Percentiles rank a stretch among this genome's conserved stretches.
Evolutionary conservation across 2,797 vertebrate genomes (phyloP).

Genomic region (Gallinago nigripennis): DNA sequence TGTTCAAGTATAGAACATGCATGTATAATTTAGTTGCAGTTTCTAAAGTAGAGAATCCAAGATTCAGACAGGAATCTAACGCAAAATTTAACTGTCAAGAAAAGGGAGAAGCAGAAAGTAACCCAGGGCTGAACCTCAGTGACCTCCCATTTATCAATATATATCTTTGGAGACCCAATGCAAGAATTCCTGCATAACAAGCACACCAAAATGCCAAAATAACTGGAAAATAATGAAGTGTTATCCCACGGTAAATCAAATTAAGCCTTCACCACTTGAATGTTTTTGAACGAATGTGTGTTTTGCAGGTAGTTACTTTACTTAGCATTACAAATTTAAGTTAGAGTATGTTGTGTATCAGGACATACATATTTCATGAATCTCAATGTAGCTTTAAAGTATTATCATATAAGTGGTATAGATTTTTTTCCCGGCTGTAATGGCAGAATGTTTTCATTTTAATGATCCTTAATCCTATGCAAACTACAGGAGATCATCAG

Average conservation of each 20-base stretch:
- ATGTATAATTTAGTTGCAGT: neutral
- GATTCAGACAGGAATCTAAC: neutral
- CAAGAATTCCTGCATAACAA: neutral
- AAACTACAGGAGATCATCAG: constrained; percentile 17
- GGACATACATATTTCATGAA: constrained; percentile 70
- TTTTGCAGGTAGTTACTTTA: constrained; percentile 66
- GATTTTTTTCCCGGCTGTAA: constrained; percentile 50
- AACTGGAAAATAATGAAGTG: constrained; percentile 1
- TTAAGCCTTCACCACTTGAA: neutral
- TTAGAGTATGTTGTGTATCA: constrained; percentile 37
- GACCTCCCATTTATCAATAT: neutral
- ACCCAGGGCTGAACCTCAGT: neutral
- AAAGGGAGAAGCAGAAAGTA: neutral
- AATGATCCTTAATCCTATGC: constrained; percentile 49
- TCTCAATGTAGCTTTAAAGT: constrained; percentile 23
- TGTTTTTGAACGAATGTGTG: constrained; percentile 17
- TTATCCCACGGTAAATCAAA: constrained; percentile 12
- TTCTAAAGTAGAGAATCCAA: neutral
- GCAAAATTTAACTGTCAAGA: neutral
- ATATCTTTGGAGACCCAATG: neutral
- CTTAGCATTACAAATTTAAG: constrained; percentile 69
- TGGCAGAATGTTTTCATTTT: constrained; percentile 59
- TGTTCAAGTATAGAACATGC: neutral
- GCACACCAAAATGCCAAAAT: neutral
- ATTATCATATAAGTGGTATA: constrained; percentile 64